Base-by-base conservation (phyloP, 2,797 vertebrate species). In the Craterocephalus amniculus region DNA sequence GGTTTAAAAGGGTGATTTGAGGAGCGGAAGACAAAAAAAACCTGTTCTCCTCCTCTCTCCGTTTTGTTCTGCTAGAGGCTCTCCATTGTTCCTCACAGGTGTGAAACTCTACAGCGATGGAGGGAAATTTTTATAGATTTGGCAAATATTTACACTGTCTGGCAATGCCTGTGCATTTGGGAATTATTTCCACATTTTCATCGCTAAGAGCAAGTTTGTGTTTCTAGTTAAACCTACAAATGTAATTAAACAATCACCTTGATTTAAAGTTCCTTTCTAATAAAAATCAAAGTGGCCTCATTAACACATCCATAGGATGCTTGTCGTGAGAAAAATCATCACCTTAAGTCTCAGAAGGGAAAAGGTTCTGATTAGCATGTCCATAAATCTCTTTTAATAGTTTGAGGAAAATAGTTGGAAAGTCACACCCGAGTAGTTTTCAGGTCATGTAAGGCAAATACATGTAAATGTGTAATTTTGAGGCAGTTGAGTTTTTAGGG, bases 21-120 rank as follows among this genome's bases (percentile, higher is more conserved):
- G 58, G 55, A 72, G 74, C 67, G 67, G 68, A 66, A 32, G 67
- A 87, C 71, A 85, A 9, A 66, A 74, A 77, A 77, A 66, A 76
- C 58, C 66, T 65, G 45, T 36, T 72, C 62, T 11, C 71, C 79
- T 76, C 43, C 52, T 48, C 43, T 66, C 29, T 64, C 27, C 77
- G 70, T 81, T 78, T 79, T 69, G 66, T 84, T 79, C 69, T 84
- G 81, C 75, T 80, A 84, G 76, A 67, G 70, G 76, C 81, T 80
- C 59, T 69, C 65, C 34, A 26, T 69, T 68, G 68, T 31, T 84
- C 78, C 70, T 80, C 48, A 1, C 1, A 84, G 83, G 81, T 80
- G 59, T 56, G 55, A 70, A 66, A 64, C 67, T 78, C 54, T 18
- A 24, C 74, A 76, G 63, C 68, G 48, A 14, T 34, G 26, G 29